phyloP scores from a whole-genome alignment of 1,140 invertebrate genomes.

The Colletes gigas region DNA sequence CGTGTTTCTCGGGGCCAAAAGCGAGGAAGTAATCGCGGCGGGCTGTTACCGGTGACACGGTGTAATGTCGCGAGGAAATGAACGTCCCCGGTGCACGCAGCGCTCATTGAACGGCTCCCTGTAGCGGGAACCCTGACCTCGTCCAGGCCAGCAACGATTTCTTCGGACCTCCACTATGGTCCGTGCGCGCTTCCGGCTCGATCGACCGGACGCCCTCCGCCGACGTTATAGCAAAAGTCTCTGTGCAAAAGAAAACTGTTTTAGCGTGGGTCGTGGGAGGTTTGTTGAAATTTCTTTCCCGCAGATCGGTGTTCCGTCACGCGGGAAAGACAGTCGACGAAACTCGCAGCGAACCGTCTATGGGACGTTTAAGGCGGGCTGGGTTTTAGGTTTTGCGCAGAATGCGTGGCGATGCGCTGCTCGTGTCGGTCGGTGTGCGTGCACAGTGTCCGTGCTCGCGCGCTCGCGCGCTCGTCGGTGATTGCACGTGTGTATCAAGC shows the following conservation, averaged over 20 bases:
- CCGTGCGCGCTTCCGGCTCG: background rate
- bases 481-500: slow-evolving; percentile 26
- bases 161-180: slow-evolving; percentile 38
- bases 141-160: slow-evolving; percentile 41
- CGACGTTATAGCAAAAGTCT: too few relatives aligned
- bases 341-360: too few relatives aligned
- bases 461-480: background rate
- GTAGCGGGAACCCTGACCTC: slow-evolving; percentile 61
- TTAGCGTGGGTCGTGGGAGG: too few relatives aligned
- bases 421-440: background rate
- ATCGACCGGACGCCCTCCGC: background rate
- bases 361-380: background rate
- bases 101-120: slow-evolving; percentile 14
- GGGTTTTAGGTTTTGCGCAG: background rate
- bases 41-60: slow-evolving; percentile 49
- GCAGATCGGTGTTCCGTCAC: too few relatives aligned
- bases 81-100: slow-evolving; percentile 41
- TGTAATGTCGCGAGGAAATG: slow-evolving; percentile 38
- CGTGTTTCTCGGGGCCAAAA: slow-evolving; percentile 13
- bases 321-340: too few relatives aligned
- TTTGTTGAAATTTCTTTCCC: too few relatives aligned
- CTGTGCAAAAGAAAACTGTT: too few relatives aligned
- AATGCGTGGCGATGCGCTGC: background rate
- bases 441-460: background rate
- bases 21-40: slow-evolving; percentile 44